Evolutionary conservation across 2,888 invertebrate genomes (phyloP), one percentile per base, ranked within the genome.

Genomic region (Coelinius sp.): DNA sequence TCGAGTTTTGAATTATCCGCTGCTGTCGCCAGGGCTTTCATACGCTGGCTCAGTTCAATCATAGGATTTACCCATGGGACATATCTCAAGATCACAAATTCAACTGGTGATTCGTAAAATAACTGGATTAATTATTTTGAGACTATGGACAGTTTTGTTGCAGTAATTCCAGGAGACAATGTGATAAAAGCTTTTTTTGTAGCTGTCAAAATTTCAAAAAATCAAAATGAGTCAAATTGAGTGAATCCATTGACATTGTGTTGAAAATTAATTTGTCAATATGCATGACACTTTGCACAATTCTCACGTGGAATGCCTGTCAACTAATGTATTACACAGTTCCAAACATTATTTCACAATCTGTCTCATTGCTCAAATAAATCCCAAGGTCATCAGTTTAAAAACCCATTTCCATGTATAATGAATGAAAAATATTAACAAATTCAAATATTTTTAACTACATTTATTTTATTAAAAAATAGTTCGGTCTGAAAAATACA

Each of bases 391-490:
- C 59, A 35, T 35, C 10, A 17, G 10, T 35, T 59, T 35, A 5
- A 31, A 59, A n/a, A n/a, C 14, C 17, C 59, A 20, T 31, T 27
- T 17, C 7, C 35, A 59, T 20, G 7, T 1, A 5, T 22, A 31
- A 35, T 17, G 17, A 31, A 20, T 31, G 14, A 10, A 59, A 49
- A 52, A 31, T 31, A 38, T 20, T 12, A 46, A n/a, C n/a, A 56
- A 41, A 17, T 10, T 53, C 38, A 65, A 25, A 53, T 70, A 74
- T 76, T 80, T 78, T 79, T 76, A 76, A n/a, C 80, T 81, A 80
- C 77, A 76, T 77, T 81, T 81, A 79, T 86, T 86, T 86, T 86
- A 86, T 86, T 86, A 80, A 86, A 86, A 86, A 86, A 86, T 86
- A 86, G 83, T 78, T 85, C 77, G 80, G 80, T 82, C 79, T 85